phyloP scores from a whole-genome alignment of 2,888 invertebrate species.

The Busseola fusca region DNA sequence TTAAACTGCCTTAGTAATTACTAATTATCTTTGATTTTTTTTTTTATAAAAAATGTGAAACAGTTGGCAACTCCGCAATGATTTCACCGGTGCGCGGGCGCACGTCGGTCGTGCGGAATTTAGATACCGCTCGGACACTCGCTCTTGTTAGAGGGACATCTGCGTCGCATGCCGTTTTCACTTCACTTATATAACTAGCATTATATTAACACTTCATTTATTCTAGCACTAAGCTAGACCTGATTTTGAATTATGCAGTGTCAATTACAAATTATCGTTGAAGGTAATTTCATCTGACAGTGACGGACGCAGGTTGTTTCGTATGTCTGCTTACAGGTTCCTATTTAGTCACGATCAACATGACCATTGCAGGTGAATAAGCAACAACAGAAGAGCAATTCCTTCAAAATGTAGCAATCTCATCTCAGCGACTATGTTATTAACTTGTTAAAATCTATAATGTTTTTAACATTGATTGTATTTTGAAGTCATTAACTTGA shows the following conservation, averaged over 20 bases:
- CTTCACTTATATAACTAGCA: slow-evolving; percentile 66
- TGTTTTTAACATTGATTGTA: no score
- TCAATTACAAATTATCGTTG: slow-evolving; percentile 40
- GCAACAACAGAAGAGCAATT: not conserved
- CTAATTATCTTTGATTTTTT: no score
- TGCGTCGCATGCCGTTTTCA: slow-evolving; percentile 77
- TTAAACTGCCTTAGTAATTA: not conserved
- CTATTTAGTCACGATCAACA: not conserved
- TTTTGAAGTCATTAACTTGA: no score
- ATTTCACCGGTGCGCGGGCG: slow-evolving; percentile 77
- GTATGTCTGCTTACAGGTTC: not conserved
- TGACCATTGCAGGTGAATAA: not conserved
- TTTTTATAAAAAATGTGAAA: slow-evolving; percentile 57
- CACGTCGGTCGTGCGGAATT: slow-evolving; percentile 78
- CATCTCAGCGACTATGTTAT: not conserved
- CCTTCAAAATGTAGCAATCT: not conserved
- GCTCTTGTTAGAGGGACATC: slow-evolving; percentile 81
- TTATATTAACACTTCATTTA: slow-evolving; percentile 60
- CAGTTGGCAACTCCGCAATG: slow-evolving; percentile 71
- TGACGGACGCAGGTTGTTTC: slow-evolving; percentile 6
- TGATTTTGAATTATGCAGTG: slow-evolving; percentile 36
- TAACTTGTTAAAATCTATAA: not conserved
- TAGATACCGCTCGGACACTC: slow-evolving; percentile 81
- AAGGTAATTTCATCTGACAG: slow-evolving; percentile 2
- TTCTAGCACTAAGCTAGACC: slow-evolving; percentile 40